Evolutionary conservation across 2,888 invertebrate species (phyloP).

Genomic region (Dolomedes plantarius): DNA sequence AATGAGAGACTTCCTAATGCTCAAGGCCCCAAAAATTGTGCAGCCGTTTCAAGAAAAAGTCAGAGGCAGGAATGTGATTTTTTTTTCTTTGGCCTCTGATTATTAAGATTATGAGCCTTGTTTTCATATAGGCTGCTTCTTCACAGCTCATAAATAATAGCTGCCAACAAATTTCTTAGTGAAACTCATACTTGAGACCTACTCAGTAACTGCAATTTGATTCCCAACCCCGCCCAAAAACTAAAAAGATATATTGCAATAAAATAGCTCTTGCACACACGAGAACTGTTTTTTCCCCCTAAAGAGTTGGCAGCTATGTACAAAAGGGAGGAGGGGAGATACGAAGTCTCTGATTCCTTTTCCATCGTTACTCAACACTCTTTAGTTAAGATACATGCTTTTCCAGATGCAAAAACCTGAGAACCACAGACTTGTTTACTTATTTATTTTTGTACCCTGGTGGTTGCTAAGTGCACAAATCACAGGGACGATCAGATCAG

Average conservation of each 20-base stretch:
- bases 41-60: not conserved
- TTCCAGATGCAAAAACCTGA: slow-evolving; percentile 29
- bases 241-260: no score
- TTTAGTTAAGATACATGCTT: slow-evolving; percentile 25
- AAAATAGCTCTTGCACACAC: no score
- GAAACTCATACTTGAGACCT: no score
- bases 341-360: slow-evolving; percentile 24
- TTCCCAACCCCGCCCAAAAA: no score
- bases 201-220: no score
- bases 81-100: not conserved
- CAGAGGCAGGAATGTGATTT: slow-evolving; percentile 38
- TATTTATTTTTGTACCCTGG: slow-evolving; percentile 49
- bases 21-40: slow-evolving; percentile 23
- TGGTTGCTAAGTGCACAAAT: slow-evolving; percentile 61
- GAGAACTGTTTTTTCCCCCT: no score
- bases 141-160: not conserved
- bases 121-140: not conserved
- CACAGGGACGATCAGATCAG: slow-evolving; percentile 61
- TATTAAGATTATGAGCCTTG: no score
- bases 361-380: not conserved
- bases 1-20: slow-evolving; percentile 27
- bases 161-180: not conserved
- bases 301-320: not conserved
- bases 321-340: not conserved
- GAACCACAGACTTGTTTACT: slow-evolving; percentile 9